These are phyloP conservation scores for Bovichtus diacanthus DNA, from an alignment of 2,797 vertebrate species.

Conservation along the genomic window DNA sequence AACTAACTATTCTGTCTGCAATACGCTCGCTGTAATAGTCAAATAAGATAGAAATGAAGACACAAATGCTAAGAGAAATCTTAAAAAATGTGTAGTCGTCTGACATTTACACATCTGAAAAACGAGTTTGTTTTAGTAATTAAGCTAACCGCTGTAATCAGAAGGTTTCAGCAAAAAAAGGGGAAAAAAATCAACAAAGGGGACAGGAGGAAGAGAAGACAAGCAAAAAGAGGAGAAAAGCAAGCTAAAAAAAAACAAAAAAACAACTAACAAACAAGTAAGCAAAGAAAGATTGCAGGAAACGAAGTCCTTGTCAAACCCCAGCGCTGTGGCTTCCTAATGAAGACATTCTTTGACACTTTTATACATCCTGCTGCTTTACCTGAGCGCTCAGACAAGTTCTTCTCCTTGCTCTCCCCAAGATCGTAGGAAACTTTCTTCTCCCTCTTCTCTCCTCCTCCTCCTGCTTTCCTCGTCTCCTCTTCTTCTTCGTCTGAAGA, in stretches of 20 bases:
- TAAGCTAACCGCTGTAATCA: slow-evolving; percentile 49
- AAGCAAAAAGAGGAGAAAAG: slow-evolving; percentile 1
- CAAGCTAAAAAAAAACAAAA: not conserved
- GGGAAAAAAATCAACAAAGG: slow-evolving; percentile 26
- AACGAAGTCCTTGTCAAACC: slow-evolving; percentile 33
- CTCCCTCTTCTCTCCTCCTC: slow-evolving; percentile 81
- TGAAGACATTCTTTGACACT: slow-evolving; percentile 50
- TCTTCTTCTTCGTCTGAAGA: slow-evolving; percentile 89
- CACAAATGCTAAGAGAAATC: not conserved
- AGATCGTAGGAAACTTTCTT: slow-evolving; percentile 91
- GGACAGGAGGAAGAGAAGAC: slow-evolving; percentile 24
- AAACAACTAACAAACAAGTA: slow-evolving; percentile 20
- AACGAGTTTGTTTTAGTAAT: slow-evolving; percentile 55
- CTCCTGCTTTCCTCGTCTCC: slow-evolving; percentile 80
- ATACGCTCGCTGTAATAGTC: not conserved
- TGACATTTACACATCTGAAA: slow-evolving; percentile 7
- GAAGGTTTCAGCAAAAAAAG: slow-evolving; percentile 41
- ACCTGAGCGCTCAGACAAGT: slow-evolving; percentile 92
- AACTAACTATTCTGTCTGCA: not conserved
- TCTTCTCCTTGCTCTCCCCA: slow-evolving; percentile 86
- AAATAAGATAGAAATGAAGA: not conserved
- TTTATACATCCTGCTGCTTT: slow-evolving; percentile 50
- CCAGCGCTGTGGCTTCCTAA: slow-evolving; percentile 21
- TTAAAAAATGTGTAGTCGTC: slow-evolving; percentile 1
- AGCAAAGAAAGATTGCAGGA: not conserved